Conservation (phyloP, 1,140 invertebrate species). For the Cherax destructor region DNA sequence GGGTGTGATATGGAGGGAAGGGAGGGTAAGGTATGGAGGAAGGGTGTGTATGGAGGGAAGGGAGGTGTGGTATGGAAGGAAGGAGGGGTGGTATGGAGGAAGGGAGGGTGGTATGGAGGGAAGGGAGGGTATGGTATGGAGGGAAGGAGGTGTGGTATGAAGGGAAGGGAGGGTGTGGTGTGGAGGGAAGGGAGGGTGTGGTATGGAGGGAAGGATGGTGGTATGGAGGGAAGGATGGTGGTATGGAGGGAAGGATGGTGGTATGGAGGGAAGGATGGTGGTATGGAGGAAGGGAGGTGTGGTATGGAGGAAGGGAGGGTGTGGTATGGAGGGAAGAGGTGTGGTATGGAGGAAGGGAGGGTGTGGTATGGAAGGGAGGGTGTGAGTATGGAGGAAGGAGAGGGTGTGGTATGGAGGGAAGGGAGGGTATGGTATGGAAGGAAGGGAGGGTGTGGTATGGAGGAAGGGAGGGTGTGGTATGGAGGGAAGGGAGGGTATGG, state of each 20-base stretch:
- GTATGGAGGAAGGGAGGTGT: background rate
- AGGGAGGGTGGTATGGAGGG: background rate
- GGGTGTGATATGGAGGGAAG: background rate
- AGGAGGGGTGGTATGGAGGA: background rate
- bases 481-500: background rate
- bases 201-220: background rate
- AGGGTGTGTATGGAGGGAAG: too few species aligned
- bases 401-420: background rate
- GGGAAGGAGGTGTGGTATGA: background rate
- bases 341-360: background rate
- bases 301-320: too few species aligned
- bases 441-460: background rate
- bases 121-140: background rate
- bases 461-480: background rate
- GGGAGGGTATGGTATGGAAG: too few species aligned
- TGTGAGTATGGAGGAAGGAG: background rate
- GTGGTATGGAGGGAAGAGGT: background rate
- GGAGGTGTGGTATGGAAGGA: background rate
- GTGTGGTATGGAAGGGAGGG: background rate
- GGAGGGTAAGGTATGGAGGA: background rate
- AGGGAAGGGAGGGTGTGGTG: background rate
- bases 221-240: background rate
- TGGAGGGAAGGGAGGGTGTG: background rate
- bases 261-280: background rate
- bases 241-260: background rate